A percentile compares a stretch with the other conserved stretches of the same genome.
Conservation (phyloP, 2,888 invertebrate species). For the Teleogryllus oceanicus region DNA sequence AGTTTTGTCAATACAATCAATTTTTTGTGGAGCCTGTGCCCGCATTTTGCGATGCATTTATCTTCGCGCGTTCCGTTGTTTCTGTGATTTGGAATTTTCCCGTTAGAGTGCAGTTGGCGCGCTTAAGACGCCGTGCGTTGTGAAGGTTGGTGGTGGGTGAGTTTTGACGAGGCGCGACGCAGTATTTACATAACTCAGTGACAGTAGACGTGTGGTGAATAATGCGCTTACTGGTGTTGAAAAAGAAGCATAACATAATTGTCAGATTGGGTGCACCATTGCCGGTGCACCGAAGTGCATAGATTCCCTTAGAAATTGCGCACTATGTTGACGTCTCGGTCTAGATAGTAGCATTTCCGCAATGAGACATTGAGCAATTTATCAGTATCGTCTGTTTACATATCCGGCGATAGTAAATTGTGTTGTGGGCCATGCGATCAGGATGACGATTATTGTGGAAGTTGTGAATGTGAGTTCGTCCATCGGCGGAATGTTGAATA, state of each 20-base stretch:
- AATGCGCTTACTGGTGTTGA: too few relatives aligned
- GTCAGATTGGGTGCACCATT: not conserved
- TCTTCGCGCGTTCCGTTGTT: too few relatives aligned
- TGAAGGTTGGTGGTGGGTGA: not conserved
- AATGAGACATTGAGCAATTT: not conserved
- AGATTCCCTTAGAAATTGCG: too few relatives aligned
- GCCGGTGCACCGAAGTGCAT: not conserved
- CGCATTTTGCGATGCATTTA: too few relatives aligned
- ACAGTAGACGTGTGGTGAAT: not conserved
- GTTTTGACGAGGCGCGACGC: not conserved
- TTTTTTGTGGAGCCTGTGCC: too few relatives aligned
- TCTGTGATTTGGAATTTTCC: too few relatives aligned
- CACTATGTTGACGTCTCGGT: not conserved
- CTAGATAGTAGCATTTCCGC: not conserved
- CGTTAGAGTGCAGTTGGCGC: too few relatives aligned
- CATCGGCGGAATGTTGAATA: constrained; percentile 52
- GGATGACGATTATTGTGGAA: constrained; percentile 34
- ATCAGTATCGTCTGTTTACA: not conserved
- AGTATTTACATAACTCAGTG: constrained; percentile 18
- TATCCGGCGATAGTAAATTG: constrained; percentile 1
- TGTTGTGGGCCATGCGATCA: constrained; percentile 31
- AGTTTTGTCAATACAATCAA: too few relatives aligned
- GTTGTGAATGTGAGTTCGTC: constrained; percentile 30
- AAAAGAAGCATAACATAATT: too few relatives aligned
- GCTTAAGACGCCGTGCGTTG: not conserved